These are phyloP conservation scores for Heliconius charithonia DNA, from an alignment of 2,888 invertebrate species.

Conservation along the genomic window DNA sequence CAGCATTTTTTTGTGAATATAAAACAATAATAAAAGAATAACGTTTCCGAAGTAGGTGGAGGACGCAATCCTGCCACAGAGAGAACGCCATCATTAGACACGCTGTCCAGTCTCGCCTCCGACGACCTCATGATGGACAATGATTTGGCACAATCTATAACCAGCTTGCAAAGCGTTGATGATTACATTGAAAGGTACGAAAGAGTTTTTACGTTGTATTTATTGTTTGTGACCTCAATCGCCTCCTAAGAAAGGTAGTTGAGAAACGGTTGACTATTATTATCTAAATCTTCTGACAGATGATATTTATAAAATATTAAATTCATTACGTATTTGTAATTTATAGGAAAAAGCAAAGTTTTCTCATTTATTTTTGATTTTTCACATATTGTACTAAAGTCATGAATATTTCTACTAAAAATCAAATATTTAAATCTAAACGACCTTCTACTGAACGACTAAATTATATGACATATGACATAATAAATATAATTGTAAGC, in stretches of 20 bases:
- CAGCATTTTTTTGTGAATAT: background rate
- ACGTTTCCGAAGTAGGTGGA: slow-evolving; percentile 53
- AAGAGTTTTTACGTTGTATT: background rate
- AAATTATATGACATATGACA: too few relatives aligned
- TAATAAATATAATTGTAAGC: background rate
- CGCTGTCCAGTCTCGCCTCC: slow-evolving; percentile 93
- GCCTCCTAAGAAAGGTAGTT: background rate
- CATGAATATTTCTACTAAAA: background rate
- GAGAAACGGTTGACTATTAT: background rate
- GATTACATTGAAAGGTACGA: slow-evolving; percentile 83
- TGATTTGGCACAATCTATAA: slow-evolving; percentile 86
- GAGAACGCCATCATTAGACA: slow-evolving; percentile 89
- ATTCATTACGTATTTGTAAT: background rate
- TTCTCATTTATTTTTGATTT: too few relatives aligned
- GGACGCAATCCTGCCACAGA: slow-evolving; percentile 75
- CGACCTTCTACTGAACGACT: background rate
- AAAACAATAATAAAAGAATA: background rate
- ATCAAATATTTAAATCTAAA: background rate
- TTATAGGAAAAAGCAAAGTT: too few relatives aligned
- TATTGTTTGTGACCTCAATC: slow-evolving; percentile 4
- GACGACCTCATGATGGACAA: slow-evolving; percentile 95
- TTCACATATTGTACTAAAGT: background rate
- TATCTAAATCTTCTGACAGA: too few relatives aligned
- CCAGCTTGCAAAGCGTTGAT: slow-evolving; percentile 81
- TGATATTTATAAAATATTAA: too few relatives aligned